phyloP scores from a whole-genome alignment of 2,888 invertebrate species.

The Apamea epomidion region DNA sequence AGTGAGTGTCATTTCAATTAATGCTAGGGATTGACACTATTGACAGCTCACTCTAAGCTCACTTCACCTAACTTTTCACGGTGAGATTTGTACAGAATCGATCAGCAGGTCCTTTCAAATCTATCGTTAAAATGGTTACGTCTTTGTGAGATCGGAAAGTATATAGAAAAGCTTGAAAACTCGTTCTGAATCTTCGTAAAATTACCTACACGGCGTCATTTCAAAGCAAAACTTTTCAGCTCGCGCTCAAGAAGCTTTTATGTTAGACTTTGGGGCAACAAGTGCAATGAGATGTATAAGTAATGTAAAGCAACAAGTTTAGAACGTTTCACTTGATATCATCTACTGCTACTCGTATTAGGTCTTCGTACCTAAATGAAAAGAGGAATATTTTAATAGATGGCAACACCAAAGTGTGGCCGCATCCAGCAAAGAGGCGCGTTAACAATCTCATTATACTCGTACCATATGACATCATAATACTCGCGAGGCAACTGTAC shows the following conservation, averaged over 20 bases:
- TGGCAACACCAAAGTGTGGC: not conserved
- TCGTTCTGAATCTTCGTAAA: constrained; percentile 20
- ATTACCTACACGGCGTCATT: not conserved
- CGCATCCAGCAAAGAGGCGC: not conserved
- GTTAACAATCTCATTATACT: not conserved
- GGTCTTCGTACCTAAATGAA: too few relatives aligned
- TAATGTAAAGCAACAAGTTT: constrained; percentile 22
- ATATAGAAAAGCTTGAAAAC: not conserved
- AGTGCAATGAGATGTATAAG: constrained; percentile 24
- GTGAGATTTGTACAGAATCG: too few relatives aligned
- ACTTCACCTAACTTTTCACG: too few relatives aligned
- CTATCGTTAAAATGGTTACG: not conserved
- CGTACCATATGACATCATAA: not conserved
- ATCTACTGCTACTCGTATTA: not conserved
- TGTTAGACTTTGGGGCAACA: constrained; percentile 24
- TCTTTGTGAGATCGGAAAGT: not conserved
- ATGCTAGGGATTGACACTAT: too few relatives aligned
- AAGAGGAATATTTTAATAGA: not conserved
- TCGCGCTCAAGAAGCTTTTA: constrained; percentile 13
- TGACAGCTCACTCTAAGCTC: too few relatives aligned
- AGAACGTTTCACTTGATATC: constrained; percentile 6
- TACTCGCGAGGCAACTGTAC: constrained; percentile 4
- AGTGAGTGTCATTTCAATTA: too few relatives aligned
- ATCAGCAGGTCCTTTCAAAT: not conserved
- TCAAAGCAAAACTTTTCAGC: constrained; percentile 18